Evolutionary conservation across 2,888 invertebrate species (phyloP).

Genomic region (Phaonia tiefii): DNA sequence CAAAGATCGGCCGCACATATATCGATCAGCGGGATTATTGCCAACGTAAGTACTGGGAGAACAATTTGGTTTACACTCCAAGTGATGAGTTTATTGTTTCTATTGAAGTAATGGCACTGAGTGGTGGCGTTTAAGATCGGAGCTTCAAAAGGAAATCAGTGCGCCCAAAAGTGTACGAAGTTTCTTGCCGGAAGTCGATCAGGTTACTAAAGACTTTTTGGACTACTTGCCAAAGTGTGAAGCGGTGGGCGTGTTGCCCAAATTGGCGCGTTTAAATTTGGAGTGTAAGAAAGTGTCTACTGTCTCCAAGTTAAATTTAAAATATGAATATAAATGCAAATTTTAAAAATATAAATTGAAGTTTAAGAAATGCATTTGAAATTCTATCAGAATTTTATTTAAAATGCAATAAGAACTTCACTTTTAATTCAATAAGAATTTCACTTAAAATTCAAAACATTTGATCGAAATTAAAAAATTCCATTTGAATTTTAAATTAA

Average conservation of each 20-base stretch:
- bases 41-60: constrained; percentile 86
- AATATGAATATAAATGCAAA: too few relatives aligned
- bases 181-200: constrained; percentile 85
- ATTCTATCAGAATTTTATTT: too few relatives aligned
- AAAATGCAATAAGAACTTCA: too few relatives aligned
- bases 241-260: constrained; percentile 84
- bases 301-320: too few relatives aligned
- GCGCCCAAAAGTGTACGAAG: constrained; percentile 86
- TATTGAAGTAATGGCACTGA: constrained; percentile 87
- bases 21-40: constrained; percentile 90
- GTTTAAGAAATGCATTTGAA: too few relatives aligned
- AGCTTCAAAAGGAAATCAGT: constrained; percentile 90
- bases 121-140: constrained; percentile 90
- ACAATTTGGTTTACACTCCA: background rate
- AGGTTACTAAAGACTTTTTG: constrained; percentile 85
- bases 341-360: too few relatives aligned
- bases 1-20: constrained; percentile 86
- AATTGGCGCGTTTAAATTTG: constrained; percentile 87
- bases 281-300: constrained; percentile 89
- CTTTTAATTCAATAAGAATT: too few relatives aligned
- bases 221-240: constrained; percentile 80
- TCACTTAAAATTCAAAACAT: too few relatives aligned
- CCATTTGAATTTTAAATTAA: too few relatives aligned
- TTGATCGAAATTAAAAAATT: too few relatives aligned
- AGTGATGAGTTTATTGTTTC: background rate